Evolutionary conservation across 2,888 invertebrate genomes (phyloP).

Genomic region (Crossocerus cetratus): DNA sequence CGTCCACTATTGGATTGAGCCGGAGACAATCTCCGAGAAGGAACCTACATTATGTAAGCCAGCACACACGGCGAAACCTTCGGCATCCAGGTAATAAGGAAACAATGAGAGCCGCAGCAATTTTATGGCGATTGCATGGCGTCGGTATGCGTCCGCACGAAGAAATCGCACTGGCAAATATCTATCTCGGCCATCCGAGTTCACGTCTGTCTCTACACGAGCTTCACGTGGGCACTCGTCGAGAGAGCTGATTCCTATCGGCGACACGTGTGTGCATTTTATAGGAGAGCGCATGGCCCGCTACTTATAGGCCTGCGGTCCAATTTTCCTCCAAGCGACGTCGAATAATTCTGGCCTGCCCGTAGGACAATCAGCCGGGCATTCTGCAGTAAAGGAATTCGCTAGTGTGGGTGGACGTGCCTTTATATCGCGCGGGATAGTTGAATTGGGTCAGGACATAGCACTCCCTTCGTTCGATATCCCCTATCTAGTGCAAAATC

Average conservation of each 20-base stretch:
- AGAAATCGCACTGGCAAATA: constrained; percentile 6
- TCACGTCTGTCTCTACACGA: constrained; percentile 10
- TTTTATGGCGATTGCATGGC: background rate
- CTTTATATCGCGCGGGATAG: constrained; percentile 14
- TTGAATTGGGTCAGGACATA: constrained; percentile 55
- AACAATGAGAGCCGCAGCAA: too few species aligned
- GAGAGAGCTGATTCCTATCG: constrained; percentile 10
- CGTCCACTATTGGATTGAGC: background rate
- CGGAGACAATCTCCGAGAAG: too few species aligned
- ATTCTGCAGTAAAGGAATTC: constrained; percentile 30
- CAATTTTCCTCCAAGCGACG: too few species aligned
- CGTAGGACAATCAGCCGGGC: too few species aligned
- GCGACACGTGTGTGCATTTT: constrained; percentile 12
- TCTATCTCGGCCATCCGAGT: constrained; percentile 35
- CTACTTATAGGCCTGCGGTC: too few species aligned
- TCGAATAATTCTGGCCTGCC: too few species aligned
- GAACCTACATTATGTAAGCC: too few species aligned
- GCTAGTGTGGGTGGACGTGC: constrained; percentile 30
- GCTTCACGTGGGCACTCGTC: constrained; percentile 11
- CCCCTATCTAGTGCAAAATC: constrained; percentile 43
- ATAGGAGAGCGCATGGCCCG: background rate
- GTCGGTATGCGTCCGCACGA: background rate
- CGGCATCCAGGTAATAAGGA: too few species aligned
- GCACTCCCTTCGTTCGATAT: constrained; percentile 61
- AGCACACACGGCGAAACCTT: too few species aligned